Percentiles rank a stretch among this genome's conserved stretches.
phyloP scores from a whole-genome alignment of 1,140 invertebrate species.

The Sycophaga agraensis region DNA sequence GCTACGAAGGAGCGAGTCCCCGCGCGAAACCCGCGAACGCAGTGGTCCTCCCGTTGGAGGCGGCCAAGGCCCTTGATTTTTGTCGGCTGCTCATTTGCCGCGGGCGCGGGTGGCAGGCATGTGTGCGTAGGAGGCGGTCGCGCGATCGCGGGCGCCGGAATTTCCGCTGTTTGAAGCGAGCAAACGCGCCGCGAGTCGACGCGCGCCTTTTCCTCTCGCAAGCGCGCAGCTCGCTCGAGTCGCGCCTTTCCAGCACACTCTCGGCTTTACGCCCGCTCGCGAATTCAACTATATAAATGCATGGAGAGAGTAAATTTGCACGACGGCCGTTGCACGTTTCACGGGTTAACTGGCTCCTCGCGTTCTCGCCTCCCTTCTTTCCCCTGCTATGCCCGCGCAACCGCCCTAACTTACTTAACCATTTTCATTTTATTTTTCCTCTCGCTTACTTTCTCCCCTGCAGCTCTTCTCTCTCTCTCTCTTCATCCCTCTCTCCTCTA shows the following conservation, averaged over 20 bases:
- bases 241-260: background rate
- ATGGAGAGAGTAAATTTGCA: slow-evolving; percentile 27
- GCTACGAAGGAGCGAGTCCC: too few species aligned
- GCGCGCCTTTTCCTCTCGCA: background rate
- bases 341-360: slow-evolving; percentile 15
- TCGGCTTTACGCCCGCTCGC: slow-evolving; percentile 5
- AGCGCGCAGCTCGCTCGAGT: background rate
- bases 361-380: background rate
- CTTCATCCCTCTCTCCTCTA: background rate
- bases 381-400: background rate
- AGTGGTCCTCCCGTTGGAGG: too few species aligned
- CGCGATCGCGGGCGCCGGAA: too few species aligned
- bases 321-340: slow-evolving; percentile 18
- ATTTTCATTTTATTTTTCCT: background rate
- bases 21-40: too few species aligned
- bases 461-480: background rate
- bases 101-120: too few species aligned
- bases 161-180: background rate
- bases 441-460: background rate
- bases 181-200: background rate
- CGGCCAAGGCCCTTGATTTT: too few species aligned
- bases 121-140: too few species aligned
- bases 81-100: too few species aligned
- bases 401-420: background rate
- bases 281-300: slow-evolving; percentile 31